Evolutionary conservation across 2,113 vertebrate genomes (phyloP).

Genomic region (Sula dactylatra): DNA sequence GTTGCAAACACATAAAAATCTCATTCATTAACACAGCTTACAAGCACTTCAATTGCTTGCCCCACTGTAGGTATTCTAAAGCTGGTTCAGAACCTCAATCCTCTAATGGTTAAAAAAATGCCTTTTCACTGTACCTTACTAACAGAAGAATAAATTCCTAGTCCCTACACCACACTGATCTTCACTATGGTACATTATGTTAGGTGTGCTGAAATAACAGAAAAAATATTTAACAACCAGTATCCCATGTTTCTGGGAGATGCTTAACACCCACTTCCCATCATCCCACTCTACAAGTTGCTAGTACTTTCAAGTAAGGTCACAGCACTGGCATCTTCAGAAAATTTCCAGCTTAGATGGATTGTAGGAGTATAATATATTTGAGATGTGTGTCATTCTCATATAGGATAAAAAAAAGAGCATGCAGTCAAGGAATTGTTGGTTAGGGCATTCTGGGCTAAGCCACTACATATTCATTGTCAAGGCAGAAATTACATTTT

Average conservation of each 20-base stretch:
- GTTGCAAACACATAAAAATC: background rate
- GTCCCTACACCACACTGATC: background rate
- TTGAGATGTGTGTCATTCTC: background rate
- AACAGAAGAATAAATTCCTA: background rate
- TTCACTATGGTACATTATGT: background rate
- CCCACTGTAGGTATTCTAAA: background rate
- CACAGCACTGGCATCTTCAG: background rate
- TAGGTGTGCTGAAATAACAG: background rate
- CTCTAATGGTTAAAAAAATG: background rate
- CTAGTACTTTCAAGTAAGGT: background rate
- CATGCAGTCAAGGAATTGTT: background rate
- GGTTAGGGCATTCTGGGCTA: background rate
- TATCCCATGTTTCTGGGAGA: background rate
- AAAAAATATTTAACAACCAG: background rate
- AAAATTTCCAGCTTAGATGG: background rate
- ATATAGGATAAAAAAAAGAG: background rate
- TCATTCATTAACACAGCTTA: background rate
- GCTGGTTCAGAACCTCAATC: background rate
- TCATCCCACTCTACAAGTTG: background rate
- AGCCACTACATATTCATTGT: background rate
- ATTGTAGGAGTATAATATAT: background rate
- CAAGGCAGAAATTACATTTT: constrained; percentile 10
- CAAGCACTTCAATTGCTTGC: background rate
- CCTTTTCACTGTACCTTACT: background rate
- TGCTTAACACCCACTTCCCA: background rate